Evolutionary conservation across 2,888 invertebrate genomes (phyloP), one percentile per base, ranked within the genome.

Genomic region (Sisyra terminalis): DNA sequence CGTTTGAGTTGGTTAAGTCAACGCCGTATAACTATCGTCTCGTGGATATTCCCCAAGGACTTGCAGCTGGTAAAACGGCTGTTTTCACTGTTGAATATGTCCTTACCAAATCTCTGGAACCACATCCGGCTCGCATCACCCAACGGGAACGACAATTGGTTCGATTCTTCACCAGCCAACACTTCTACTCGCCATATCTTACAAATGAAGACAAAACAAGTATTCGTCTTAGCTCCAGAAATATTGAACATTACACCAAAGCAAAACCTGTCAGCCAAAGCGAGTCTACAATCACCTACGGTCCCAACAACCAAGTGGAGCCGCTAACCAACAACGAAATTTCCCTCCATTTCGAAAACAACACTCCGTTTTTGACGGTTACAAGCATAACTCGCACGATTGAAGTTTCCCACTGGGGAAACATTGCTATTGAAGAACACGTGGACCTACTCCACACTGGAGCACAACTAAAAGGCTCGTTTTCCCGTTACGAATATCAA

Each of bases 351-450:
- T 96, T 82, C 58, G 97, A 96, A 63, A 98, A 96, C 61, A 93
- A 94, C 59, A 75, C 85, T 32, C 94, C 97, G 24, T 98, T 99
- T 64, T 65, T 99, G 49, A 88, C 89, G n/a, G 89, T 96, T 10
- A 86, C 85, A 1, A 72, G 73, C 37, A 61, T 98, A 50, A 84
- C 87, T 52, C 73, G 98, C 39, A 66, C 77, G 0, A 84, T 99
- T 53, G 97, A 98, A 65, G 78, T 99, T 2, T 98, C 97, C 0
- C 97, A 98, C 60, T 99, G 98, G 98, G 97, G 97, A 7, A 96
- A 97, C 56, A 88, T 99, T 53, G 97, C 97, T 15, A 73, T 99
- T 1, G 94, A 97, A 59, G 98, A 99, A 60, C 78, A 82, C 6
- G 75, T 97, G 50, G 89, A 94, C 58, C 70, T 98, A 49, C 69